A percentile compares a stretch with the other conserved stretches of the same genome.
These are phyloP conservation scores for Pygocentrus nattereri DNA, from an alignment of 2,797 vertebrate genomes.

Conservation along the genomic window DNA sequence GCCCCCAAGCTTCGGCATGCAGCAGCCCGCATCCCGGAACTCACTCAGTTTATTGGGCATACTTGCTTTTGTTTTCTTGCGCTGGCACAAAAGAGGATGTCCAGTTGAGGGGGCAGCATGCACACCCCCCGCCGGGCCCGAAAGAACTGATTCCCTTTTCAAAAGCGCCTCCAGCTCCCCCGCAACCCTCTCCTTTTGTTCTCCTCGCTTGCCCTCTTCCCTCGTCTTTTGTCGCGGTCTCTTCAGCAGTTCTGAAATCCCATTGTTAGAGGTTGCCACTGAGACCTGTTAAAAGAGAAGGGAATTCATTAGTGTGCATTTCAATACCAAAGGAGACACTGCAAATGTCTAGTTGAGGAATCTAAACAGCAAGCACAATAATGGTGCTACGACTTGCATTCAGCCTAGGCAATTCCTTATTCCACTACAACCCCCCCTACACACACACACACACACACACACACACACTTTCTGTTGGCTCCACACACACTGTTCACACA, in stretches of 20 bases:
- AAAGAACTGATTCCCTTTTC: slow-evolving; percentile 57
- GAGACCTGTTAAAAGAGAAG: slow-evolving; percentile 70
- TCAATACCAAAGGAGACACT: slow-evolving; percentile 41
- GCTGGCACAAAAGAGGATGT: slow-evolving; percentile 65
- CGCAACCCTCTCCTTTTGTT: slow-evolving; percentile 60
- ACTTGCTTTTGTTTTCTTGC: slow-evolving; percentile 64
- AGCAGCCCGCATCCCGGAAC: slow-evolving; percentile 39
- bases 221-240: slow-evolving; percentile 55
- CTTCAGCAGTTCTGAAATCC: slow-evolving; percentile 68
- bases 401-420: slow-evolving; percentile 22
- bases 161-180: slow-evolving; percentile 43
- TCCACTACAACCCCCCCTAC: slow-evolving; percentile 18
- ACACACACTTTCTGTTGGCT: slow-evolving; percentile 31
- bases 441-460: slow-evolving; percentile 26
- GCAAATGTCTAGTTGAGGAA: slow-evolving; percentile 36
- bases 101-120: slow-evolving; percentile 70
- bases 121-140: slow-evolving; percentile 64
- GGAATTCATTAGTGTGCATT: slow-evolving; percentile 56
- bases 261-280: slow-evolving; percentile 64
- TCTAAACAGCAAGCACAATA: slow-evolving; percentile 15
- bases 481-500: slow-evolving; percentile 50
- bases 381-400: background rate
- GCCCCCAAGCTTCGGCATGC: slow-evolving; percentile 73
- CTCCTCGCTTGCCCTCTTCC: slow-evolving; percentile 47
- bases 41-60: slow-evolving; percentile 67